Evolutionary conservation across 1,140 invertebrate species (phyloP).

Genomic region (Hormaphis cornu): DNA sequence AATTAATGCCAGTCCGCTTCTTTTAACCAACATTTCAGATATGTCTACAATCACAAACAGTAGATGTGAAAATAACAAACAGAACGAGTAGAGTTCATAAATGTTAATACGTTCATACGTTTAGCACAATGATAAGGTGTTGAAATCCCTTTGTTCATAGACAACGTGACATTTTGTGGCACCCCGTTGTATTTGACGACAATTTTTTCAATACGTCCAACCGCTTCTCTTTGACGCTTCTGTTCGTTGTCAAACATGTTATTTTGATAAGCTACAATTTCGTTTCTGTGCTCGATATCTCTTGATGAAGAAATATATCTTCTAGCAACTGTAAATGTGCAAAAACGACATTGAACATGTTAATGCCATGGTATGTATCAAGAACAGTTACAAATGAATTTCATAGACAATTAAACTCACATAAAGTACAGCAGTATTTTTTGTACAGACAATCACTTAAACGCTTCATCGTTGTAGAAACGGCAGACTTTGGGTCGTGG

Average conservation of each 20-base stretch:
- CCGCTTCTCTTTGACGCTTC: conserved; percentile 54
- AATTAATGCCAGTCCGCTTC: conserved; percentile 68
- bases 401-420: not conserved
- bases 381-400: not conserved
- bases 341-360: not conserved
- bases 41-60: conserved; percentile 50
- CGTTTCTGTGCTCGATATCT: not conserved
- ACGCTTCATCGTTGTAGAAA: conserved; percentile 1
- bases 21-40: conserved; percentile 59
- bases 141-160: conserved; percentile 88
- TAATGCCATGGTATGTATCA: not conserved
- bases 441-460: not conserved
- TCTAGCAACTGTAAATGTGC: not conserved
- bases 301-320: not conserved
- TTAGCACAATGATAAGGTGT: conserved; percentile 86
- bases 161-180: conserved; percentile 60
- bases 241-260: conserved; percentile 72
- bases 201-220: conserved; percentile 86
- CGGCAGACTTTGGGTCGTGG: too few species aligned
- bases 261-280: conserved; percentile 41
- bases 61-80: not conserved
- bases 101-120: conserved; percentile 60
- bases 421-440: not conserved
- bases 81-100: not conserved
- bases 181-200: conserved; percentile 67